A percentile compares a stretch with the other conserved stretches of the same genome.
phyloP scores from a whole-genome alignment of 2,888 invertebrate species.

The Horisme vitalbata region DNA sequence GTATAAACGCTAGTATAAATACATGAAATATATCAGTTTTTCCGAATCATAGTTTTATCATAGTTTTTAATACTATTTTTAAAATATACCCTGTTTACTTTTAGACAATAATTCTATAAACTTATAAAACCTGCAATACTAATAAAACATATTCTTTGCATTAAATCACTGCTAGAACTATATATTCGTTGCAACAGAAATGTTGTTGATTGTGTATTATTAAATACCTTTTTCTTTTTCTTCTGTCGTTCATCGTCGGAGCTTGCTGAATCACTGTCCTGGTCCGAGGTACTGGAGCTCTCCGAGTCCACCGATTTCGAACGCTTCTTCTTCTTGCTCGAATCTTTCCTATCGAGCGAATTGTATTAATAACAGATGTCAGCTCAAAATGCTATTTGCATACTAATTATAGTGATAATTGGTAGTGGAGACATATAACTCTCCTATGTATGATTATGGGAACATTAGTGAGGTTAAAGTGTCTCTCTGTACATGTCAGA shows the following conservation, averaged over 20 bases:
- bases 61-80: too few species aligned
- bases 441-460: too few species aligned
- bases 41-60: too few species aligned
- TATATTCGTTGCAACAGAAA: constrained; percentile 23
- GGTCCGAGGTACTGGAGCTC: constrained; percentile 73
- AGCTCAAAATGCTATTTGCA: too few species aligned
- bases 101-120: too few species aligned
- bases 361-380: constrained; percentile 14
- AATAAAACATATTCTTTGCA: constrained; percentile 47
- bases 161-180: constrained; percentile 34
- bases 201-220: constrained; percentile 10
- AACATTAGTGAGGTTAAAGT: too few species aligned
- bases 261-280: constrained; percentile 59
- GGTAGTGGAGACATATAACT: too few species aligned
- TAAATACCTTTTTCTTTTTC: constrained; percentile 75
- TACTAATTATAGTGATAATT: too few species aligned
- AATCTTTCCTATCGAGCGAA: constrained; percentile 66
- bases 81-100: neutral
- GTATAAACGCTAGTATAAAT: too few species aligned
- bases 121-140: neutral
- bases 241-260: constrained; percentile 66
- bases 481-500: too few species aligned
- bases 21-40: too few species aligned
- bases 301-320: constrained; percentile 80
- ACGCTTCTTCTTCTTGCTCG: constrained; percentile 81